Percentiles rank a stretch among this genome's conserved stretches.
phyloP scores from a whole-genome alignment of 2,113 vertebrate species.

The Sturnira hondurensis region DNA sequence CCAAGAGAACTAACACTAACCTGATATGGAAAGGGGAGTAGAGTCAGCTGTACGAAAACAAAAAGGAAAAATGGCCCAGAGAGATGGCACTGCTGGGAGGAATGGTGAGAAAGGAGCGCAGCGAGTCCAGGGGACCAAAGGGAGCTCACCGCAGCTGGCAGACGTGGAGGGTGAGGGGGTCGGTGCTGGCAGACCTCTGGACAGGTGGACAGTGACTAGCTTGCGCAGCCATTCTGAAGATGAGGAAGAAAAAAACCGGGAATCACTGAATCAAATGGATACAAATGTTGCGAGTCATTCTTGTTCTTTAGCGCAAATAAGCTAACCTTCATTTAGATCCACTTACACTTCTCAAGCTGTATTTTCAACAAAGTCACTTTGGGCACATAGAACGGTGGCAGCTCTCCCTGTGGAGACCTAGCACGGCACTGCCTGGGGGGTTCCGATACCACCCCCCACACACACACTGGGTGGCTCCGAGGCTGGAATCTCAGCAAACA shows the following conservation, averaged over 20 bases:
- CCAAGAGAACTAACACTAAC: not conserved
- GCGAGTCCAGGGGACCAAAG: no score
- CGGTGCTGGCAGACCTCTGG: not conserved
- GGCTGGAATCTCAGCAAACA: not conserved
- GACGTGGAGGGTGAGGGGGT: rapidly evolving
- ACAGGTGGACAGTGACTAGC: not conserved
- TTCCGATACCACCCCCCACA: rapidly evolving
- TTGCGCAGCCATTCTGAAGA: not conserved
- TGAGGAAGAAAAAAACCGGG: not conserved
- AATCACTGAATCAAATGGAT: not conserved
- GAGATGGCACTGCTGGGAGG: rapidly evolving
- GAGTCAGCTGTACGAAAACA: not conserved
- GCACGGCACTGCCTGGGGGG: not conserved
- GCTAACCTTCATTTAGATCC: not conserved
- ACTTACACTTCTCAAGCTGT: not conserved
- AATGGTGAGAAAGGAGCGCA: not conserved
- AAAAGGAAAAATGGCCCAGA: not conserved
- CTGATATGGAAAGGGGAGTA: not conserved
- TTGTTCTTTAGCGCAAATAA: not conserved
- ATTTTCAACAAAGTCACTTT: not conserved
- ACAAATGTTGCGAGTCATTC: not conserved
- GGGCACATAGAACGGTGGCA: not conserved
- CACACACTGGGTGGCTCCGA: not conserved
- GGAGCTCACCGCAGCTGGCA: not conserved
- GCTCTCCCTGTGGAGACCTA: not conserved